phyloP scores from a whole-genome alignment of 2,113 vertebrate species.

The Fulica atra region DNA sequence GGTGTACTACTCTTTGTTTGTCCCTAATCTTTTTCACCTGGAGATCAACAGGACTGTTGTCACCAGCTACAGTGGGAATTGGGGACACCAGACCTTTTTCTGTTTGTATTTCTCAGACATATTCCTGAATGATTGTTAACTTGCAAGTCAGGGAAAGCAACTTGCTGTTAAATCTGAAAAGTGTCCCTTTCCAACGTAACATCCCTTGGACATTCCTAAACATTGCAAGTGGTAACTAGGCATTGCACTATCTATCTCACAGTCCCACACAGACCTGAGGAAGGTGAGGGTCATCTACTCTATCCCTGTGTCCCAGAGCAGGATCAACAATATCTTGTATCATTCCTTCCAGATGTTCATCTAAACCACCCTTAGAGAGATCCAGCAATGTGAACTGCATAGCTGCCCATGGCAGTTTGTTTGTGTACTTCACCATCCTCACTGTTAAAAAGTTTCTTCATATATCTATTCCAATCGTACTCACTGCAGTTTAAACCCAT shows the following conservation, averaged over 20 bases:
- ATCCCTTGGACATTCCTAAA: not conserved
- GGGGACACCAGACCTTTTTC: not conserved
- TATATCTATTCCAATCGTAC: not conserved
- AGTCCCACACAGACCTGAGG: not conserved
- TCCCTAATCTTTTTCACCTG: not conserved
- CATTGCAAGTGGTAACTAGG: not conserved
- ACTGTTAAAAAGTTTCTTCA: not conserved
- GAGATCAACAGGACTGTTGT: not conserved
- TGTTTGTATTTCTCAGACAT: not conserved
- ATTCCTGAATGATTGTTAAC: not conserved
- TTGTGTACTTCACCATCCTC: not conserved
- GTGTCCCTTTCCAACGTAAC: not conserved
- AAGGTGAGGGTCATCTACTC: not conserved
- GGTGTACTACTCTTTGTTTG: not conserved
- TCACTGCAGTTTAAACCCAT: not conserved
- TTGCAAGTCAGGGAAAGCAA: not conserved
- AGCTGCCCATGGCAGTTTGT: not conserved
- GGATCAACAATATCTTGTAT: not conserved
- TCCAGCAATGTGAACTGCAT: not conserved
- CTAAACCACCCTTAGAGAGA: not conserved
- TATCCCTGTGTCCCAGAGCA: not conserved
- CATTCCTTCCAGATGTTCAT: not conserved
- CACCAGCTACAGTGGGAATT: not conserved
- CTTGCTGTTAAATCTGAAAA: not conserved
- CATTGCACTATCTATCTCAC: not conserved